phyloP scores from a whole-genome alignment of 2,797 vertebrate genomes.

The Pantherophis vulpinus region DNA sequence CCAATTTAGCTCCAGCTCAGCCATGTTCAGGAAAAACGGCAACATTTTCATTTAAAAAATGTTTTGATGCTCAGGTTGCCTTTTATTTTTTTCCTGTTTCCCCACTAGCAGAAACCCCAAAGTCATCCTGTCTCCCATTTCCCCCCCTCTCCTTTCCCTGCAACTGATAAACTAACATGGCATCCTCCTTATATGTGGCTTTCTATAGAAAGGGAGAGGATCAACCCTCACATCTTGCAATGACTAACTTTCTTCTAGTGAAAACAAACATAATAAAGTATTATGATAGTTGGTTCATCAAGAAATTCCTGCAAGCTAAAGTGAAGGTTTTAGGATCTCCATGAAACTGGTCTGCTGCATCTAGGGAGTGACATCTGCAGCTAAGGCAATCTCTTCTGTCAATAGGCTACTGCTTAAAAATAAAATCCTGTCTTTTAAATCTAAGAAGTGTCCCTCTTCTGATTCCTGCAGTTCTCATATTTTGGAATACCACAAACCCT shows the following conservation, averaged over 20 bases:
- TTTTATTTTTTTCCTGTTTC: not conserved
- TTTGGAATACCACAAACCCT: not conserved
- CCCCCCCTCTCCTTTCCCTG: not conserved
- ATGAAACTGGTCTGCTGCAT: not conserved
- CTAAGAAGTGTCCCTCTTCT: not conserved
- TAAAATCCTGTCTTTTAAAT: not conserved
- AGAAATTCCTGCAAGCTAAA: not conserved
- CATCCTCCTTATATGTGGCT: not conserved
- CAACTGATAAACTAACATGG: not conserved
- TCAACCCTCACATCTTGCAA: not conserved
- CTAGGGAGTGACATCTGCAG: not conserved
- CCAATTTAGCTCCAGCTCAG: not conserved
- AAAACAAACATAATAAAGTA: not conserved
- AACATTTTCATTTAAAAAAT: not conserved
- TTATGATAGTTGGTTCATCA: not conserved
- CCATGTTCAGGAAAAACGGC: not conserved
- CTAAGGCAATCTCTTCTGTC: not conserved
- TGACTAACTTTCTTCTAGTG: not conserved
- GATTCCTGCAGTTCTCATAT: not conserved
- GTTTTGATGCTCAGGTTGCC: not conserved
- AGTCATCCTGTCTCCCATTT: not conserved
- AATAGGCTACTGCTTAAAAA: not conserved
- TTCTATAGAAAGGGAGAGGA: not conserved
- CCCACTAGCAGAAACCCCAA: not conserved
- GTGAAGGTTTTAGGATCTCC: not conserved